Evolutionary conservation across 2,797 vertebrate genomes (phyloP), one percentile per base, ranked within the genome.

Genomic region (Urophycis tenuis): DNA sequence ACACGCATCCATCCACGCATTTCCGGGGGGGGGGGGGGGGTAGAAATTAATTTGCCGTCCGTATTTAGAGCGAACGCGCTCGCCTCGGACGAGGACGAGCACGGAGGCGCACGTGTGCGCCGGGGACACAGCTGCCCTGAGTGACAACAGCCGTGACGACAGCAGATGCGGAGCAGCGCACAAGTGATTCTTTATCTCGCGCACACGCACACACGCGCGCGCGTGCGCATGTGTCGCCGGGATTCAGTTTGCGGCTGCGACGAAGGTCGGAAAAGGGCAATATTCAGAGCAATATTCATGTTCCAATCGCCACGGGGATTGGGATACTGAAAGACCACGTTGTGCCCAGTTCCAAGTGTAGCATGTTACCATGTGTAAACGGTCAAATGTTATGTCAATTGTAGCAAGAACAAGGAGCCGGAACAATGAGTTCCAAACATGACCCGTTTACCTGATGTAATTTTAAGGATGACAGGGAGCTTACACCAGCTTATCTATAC

Each of bases 161-260:
- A 75, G 82, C 82, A 86, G 87, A 85, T 83, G 83, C 85, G 81
- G n/a, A n/a, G 35, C 45, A 33, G 17, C 72, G 64, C 49, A 74
- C 70, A 73, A 71, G 76, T 39, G 32, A 29, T 25, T 64, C 49
- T 64, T 64, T 64, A 64, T 64, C 30, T 72, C 35, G 19, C 41
- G 19, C 41, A 49, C 41, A 49, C 41, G 19, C 41, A 25, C n/a
- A 64, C 53, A 29, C n/a, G 22, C 53, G 22, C 53, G 34, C 8
- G 34, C 8, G 34, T 35, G 34, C 8, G 34, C 8, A 17, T 45
- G 41, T 45, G 17, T 19, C 22, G 53, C 53, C 3, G 29, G 29
- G 8, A 64, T 64, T 64, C 53, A 64, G 53, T 29, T 64, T 25
- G n/a, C 7, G 49, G 49, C n/a, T 25, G 53, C 22, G 53, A 12